Evolutionary conservation across 2,888 invertebrate genomes (phyloP).

Genomic region (Agrochola lychnidis): DNA sequence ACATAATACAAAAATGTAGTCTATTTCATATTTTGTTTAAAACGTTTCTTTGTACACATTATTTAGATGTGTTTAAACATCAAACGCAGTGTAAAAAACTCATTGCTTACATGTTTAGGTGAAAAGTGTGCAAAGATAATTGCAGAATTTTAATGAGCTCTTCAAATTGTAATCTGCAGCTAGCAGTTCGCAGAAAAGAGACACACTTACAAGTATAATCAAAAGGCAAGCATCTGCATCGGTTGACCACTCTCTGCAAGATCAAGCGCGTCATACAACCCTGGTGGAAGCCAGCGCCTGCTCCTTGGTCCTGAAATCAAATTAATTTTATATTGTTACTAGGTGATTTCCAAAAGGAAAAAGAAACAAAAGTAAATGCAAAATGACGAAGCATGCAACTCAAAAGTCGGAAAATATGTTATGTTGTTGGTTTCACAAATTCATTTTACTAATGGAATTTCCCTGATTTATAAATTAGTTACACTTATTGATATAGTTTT

Average conservation of each 20-base stretch:
- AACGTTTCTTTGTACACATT: too few species aligned
- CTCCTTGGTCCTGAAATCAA: slow-evolving; percentile 73
- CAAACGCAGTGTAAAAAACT: neutral
- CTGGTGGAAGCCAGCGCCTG: slow-evolving; percentile 74
- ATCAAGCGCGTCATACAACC: slow-evolving; percentile 78
- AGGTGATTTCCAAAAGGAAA: neutral
- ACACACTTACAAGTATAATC: slow-evolving; percentile 75
- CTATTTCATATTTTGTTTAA: too few species aligned
- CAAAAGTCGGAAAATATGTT: neutral
- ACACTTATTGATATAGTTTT: neutral
- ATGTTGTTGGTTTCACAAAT: too few species aligned
- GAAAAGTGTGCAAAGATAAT: neutral
- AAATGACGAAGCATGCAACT: neutral
- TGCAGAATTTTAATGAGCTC: neutral
- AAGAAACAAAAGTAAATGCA: neutral
- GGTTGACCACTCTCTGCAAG: slow-evolving; percentile 72
- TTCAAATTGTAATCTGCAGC: neutral
- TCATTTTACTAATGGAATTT: too few species aligned
- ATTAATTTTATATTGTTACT: neutral
- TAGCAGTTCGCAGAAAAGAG: neutral
- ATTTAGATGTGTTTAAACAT: too few species aligned
- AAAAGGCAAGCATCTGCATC: slow-evolving; percentile 83
- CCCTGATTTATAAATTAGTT: too few species aligned
- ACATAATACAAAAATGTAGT: too few species aligned
- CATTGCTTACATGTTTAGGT: neutral